A percentile compares a stretch with the other conserved stretches of the same genome.
Conservation (phyloP, 2,797 vertebrate genomes). For the Propithecus deckenii region DNA sequence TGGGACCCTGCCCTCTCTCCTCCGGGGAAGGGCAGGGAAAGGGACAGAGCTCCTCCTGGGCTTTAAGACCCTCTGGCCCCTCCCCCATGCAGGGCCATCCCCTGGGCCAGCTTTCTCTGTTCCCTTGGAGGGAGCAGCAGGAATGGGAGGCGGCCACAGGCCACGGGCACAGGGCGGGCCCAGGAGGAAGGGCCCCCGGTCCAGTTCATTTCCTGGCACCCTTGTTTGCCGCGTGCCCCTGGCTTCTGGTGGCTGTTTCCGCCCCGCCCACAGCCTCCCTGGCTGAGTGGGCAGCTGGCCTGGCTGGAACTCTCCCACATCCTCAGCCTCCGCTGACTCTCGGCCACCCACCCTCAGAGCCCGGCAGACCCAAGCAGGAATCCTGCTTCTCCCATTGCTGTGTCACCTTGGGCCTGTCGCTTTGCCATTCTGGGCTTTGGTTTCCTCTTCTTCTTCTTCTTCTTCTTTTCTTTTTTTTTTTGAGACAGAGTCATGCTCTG, state of each 20-base stretch:
- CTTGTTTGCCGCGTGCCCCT: slow-evolving; percentile 75
- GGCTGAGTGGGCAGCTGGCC: slow-evolving; percentile 55
- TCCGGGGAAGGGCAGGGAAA: background rate
- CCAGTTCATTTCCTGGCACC: slow-evolving; percentile 74
- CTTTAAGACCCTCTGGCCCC: background rate
- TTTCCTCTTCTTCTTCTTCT: background rate
- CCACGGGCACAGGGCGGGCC: slow-evolving; percentile 63
- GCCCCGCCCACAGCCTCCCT: slow-evolving; percentile 62
- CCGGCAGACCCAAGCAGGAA: background rate
- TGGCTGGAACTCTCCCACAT: slow-evolving; percentile 28
- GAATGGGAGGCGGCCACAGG: slow-evolving; percentile 23
- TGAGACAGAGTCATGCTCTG: no score
- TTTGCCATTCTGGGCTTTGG: background rate
- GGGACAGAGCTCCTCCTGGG: background rate
- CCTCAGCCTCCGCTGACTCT: background rate
- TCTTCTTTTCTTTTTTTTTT: no score
- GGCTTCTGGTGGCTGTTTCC: slow-evolving; percentile 75
- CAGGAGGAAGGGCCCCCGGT: slow-evolving; percentile 63
- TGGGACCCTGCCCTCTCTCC: background rate
- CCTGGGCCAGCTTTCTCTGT: slow-evolving; percentile 13
- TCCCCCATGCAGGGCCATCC: background rate
- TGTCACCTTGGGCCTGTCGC: background rate
- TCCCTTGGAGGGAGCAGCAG: background rate
- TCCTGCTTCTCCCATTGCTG: background rate
- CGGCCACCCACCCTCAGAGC: background rate